Percentiles rank a stretch among this genome's conserved stretches.
Evolutionary conservation across 2,888 invertebrate species (phyloP).

Genomic region (Campopleginae sp.): DNA sequence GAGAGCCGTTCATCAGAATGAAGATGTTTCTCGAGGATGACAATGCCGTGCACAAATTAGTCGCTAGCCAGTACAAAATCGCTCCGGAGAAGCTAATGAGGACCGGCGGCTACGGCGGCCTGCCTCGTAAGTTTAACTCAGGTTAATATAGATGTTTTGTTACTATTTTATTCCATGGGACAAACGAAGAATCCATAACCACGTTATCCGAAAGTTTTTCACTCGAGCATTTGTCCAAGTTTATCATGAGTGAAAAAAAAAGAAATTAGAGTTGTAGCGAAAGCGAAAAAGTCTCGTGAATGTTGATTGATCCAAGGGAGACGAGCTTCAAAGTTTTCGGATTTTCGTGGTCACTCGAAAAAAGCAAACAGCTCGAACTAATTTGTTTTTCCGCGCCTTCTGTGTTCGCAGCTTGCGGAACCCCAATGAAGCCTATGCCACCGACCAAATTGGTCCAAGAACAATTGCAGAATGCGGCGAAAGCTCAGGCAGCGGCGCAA

Average conservation of each 20-base stretch:
- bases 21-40: constrained; percentile 99
- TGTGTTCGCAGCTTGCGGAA: constrained; percentile 85
- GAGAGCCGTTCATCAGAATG: constrained; percentile 99
- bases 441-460: constrained; percentile 90
- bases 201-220: constrained; percentile 73
- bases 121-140: constrained; percentile 89
- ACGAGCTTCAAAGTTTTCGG: constrained; percentile 66
- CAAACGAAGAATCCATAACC: constrained; percentile 6
- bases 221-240: too few relatives aligned
- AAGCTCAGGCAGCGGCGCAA: constrained; percentile 82
- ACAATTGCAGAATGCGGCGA: constrained; percentile 82
- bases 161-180: constrained; percentile 51
- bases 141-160: constrained; percentile 84
- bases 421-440: constrained; percentile 90
- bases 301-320: too few relatives aligned
- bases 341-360: constrained; percentile 51
- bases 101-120: constrained; percentile 96
- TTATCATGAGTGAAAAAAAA: too few relatives aligned
- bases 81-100: constrained; percentile 99
- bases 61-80: constrained; percentile 98
- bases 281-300: too few relatives aligned
- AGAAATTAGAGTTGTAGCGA: too few relatives aligned
- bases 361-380: constrained; percentile 22
- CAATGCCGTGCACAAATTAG: constrained; percentile 96
- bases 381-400: constrained; percentile 7